These are phyloP conservation scores for Drosophila persimilis DNA, from an alignment of 1,140 invertebrate genomes.

Conservation along the genomic window DNA sequence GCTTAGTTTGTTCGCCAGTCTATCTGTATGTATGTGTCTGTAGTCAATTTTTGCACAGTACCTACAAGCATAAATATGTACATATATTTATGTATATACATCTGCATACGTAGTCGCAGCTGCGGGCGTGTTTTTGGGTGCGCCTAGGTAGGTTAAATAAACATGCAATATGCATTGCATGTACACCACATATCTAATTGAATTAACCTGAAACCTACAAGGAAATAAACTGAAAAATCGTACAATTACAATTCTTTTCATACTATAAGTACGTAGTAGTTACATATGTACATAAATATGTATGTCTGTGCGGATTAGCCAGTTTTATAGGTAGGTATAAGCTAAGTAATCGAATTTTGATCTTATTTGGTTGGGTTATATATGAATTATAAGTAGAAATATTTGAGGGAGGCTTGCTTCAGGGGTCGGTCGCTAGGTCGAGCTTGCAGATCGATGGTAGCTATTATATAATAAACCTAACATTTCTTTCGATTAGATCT, in stretches of 20 bases:
- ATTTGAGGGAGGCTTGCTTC: not conserved
- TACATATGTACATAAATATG: not conserved
- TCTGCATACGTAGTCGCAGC: conserved; percentile 59
- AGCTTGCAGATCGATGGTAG: too few species aligned
- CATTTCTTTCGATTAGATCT: too few species aligned
- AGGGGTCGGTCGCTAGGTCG: too few species aligned
- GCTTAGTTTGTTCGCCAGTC: conserved; percentile 64
- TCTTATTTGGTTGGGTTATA: too few species aligned
- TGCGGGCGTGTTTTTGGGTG: conserved; percentile 76
- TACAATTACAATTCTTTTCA: too few species aligned
- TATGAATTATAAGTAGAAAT: too few species aligned
- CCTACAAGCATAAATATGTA: too few species aligned
- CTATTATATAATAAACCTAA: too few species aligned
- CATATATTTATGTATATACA: conserved; percentile 43
- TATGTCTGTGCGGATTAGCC: not conserved
- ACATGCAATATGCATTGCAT: conserved; percentile 39
- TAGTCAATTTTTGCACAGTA: conserved; percentile 43
- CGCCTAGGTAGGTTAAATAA: conserved; percentile 62
- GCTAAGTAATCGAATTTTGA: not conserved
- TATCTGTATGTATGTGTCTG: conserved; percentile 32
- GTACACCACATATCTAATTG: conserved; percentile 11
- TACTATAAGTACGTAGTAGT: too few species aligned
- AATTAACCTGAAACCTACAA: conserved; percentile 26
- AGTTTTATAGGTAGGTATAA: not conserved
- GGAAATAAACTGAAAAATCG: conserved; percentile 24